Evolutionary conservation across 2,888 invertebrate genomes (phyloP).

Genomic region (Listrodromus nycthemerus): DNA sequence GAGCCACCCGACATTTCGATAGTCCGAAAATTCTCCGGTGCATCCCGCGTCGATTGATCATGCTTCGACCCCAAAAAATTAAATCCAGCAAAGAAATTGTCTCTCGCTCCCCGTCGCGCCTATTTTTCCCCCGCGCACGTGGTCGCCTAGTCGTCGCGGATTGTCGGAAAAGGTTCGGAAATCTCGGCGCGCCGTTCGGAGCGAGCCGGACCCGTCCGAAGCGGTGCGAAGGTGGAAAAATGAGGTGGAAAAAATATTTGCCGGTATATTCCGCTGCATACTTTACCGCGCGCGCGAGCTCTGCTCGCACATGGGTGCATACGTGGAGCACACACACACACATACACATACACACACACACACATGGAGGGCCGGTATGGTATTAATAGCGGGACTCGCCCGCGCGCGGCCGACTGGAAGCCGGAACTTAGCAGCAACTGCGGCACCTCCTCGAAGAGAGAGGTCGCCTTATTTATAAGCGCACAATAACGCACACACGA

Average conservation of each 20-base stretch:
- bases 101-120: neutral
- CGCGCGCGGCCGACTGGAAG: constrained; percentile 78
- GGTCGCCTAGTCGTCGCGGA: constrained; percentile 5
- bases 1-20: too few relatives aligned
- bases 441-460: constrained; percentile 72
- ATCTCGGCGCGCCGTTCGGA: neutral
- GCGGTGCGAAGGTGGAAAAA: neutral
- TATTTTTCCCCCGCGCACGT: too few relatives aligned
- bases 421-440: constrained; percentile 78
- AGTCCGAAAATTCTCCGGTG: too few relatives aligned
- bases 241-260: constrained; percentile 20
- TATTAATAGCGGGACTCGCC: constrained; percentile 80
- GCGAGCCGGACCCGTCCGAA: neutral
- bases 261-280: constrained; percentile 13
- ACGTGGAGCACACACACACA: neutral
- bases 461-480: constrained; percentile 63
- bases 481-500: constrained; percentile 49
- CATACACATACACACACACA: too few relatives aligned
- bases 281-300: neutral
- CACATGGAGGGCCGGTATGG: constrained; percentile 62
- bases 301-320: too few relatives aligned
- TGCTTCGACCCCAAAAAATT: too few relatives aligned
- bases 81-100: neutral
- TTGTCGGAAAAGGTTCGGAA: constrained; percentile 5
- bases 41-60: too few relatives aligned